Base-by-base conservation (phyloP, 2,113 vertebrate species). In the Balaenoptera acutorostrata region DNA sequence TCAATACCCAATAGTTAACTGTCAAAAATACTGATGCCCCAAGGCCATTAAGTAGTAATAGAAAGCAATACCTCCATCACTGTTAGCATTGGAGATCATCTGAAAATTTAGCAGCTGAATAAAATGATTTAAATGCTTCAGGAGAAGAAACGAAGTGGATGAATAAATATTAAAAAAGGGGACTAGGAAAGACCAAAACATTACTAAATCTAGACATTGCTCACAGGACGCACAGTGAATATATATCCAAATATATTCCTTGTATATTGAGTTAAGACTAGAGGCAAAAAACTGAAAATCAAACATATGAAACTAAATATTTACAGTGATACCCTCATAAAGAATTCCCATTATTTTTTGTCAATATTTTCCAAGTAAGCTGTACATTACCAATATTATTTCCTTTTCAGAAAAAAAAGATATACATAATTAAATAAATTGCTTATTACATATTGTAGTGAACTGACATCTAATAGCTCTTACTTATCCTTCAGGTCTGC, bases 41-140 rank as follows among this genome's bases (percentile, higher is more conserved):
- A 80, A 92, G 33, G 55, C 52, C 90, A 97, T 96, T 91, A 98
- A 97, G 88, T 33, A 88, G 41, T 88, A 86, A 68, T 87, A 93
- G 68, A 97, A 97, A 96, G 72, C 11, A 91, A 33, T 96, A 72
- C 3, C 41, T 20, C 23, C 14, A 82, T 93, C 8, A 69, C 0
- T 17, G 23, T 86, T 95, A 97, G 77, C 33, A 77, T 11, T 95
- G 46, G 61, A 97, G 90, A 96, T 96, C 0, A 31, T 27, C 91
- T 96, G 92, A 82, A 97, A 87, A 93, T 94, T 69, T 92, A 86
- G 84, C 75, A 84, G 6, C 55, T 85, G 20, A 86, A 93, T 90
- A 94, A 96, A 97, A 90, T 61, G 0, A 97, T 95, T 94, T 91
- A 95, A 97, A 94, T 88, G 13, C 36, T 88, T 44, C 71, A 46